These are phyloP conservation scores for Tragopan temminckii DNA, from an alignment of 2,797 vertebrate species.

Conservation along the genomic window DNA sequence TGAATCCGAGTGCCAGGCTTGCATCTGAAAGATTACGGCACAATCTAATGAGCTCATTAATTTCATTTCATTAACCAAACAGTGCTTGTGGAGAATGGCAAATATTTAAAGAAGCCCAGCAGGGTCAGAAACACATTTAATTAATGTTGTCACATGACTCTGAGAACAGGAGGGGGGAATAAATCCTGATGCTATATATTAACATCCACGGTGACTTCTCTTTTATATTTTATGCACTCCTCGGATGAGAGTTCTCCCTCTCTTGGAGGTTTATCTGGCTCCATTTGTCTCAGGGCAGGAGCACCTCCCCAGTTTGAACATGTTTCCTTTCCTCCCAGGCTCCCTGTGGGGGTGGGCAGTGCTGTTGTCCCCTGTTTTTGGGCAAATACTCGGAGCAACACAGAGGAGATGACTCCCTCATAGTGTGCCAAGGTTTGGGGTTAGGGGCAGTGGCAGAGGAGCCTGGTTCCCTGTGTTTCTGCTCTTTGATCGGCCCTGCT, in stretches of 20 bases:
- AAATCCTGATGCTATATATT: slow-evolving; percentile 60
- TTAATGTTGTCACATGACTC: slow-evolving; percentile 73
- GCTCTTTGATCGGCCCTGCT: not conserved
- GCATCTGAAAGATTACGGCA: slow-evolving; percentile 73
- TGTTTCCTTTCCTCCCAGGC: not conserved
- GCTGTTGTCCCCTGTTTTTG: fast-evolving
- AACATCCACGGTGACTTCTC: slow-evolving; percentile 49
- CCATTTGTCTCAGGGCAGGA: not conserved
- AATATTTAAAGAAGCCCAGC: slow-evolving; percentile 81
- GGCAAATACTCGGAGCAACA: fast-evolving
- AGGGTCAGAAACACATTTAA: slow-evolving; percentile 80
- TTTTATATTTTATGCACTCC: slow-evolving; percentile 53
- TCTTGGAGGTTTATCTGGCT: not conserved
- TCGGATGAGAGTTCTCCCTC: not conserved
- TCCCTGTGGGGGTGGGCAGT: not conserved
- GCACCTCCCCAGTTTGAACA: not conserved
- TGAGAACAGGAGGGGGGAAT: slow-evolving; percentile 46
- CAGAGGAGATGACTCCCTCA: not conserved
- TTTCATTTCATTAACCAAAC: slow-evolving; percentile 82
- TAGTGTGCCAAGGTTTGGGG: fast-evolving
- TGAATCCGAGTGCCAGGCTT: slow-evolving; percentile 13
- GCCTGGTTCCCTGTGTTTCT: not conserved
- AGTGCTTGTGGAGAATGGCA: slow-evolving; percentile 77
- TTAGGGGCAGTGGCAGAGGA: not conserved
- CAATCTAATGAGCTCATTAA: slow-evolving; percentile 81